phyloP scores from a whole-genome alignment of 2,113 vertebrate species.

The Pelusios castaneus region DNA sequence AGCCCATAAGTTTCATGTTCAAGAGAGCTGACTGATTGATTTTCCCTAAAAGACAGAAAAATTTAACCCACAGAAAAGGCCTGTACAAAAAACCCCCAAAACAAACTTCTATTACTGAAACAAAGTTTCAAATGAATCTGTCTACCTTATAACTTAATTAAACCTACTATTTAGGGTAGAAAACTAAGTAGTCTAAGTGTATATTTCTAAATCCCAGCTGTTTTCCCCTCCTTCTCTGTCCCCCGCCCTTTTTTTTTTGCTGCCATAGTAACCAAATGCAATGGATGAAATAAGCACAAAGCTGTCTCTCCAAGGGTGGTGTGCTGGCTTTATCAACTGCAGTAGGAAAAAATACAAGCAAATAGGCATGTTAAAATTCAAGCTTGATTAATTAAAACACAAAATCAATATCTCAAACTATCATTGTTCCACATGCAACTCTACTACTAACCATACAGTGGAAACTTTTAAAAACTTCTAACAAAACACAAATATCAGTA shows the following conservation, averaged over 20 bases:
- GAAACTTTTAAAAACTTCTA: neutral
- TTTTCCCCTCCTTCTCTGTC: slow-evolving; percentile 1
- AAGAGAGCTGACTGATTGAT: neutral
- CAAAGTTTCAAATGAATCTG: neutral
- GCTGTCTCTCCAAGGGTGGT: slow-evolving; percentile 47
- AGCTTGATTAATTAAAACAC: neutral
- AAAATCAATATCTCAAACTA: neutral
- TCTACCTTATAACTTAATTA: slow-evolving; percentile 44
- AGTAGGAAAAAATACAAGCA: neutral
- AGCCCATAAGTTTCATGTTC: neutral
- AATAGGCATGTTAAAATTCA: neutral
- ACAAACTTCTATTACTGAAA: neutral
- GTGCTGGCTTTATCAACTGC: slow-evolving; percentile 14
- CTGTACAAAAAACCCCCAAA: neutral
- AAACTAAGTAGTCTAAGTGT: slow-evolving; percentile 46
- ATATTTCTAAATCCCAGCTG: slow-evolving; percentile 51
- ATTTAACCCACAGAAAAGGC: neutral
- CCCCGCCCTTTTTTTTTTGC: slow-evolving; percentile 66
- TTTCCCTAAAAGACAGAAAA: neutral
- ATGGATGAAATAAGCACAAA: slow-evolving; percentile 66
- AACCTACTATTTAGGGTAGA: neutral
- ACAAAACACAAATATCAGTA: neutral
- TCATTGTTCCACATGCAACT: neutral
- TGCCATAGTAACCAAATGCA: slow-evolving; percentile 83
- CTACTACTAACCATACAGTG: neutral